Percentiles rank a stretch among this genome's conserved stretches.
phyloP scores from a whole-genome alignment of 2,797 vertebrate species.

The Sebastes matsubarae region DNA sequence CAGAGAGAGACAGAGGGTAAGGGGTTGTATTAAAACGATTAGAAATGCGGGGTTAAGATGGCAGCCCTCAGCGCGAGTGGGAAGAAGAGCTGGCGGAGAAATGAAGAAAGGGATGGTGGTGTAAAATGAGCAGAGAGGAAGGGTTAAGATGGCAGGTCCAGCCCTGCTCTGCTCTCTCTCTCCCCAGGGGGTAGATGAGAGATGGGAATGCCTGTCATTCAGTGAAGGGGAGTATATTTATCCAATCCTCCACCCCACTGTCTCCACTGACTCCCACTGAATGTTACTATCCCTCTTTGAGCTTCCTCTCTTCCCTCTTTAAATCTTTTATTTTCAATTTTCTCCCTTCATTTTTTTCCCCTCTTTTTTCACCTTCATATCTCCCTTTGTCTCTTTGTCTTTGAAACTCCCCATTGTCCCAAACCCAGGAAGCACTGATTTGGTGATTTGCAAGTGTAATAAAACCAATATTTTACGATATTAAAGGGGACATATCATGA shows the following conservation, averaged over 20 bases:
- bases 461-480: neutral
- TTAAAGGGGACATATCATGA: neutral
- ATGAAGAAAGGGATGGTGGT: conserved; percentile 25
- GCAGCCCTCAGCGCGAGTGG: conserved; percentile 20
- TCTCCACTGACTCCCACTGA: conserved; percentile 37
- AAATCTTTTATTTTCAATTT: conserved; percentile 51
- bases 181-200: conserved; percentile 62
- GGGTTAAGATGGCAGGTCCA: conserved; percentile 64
- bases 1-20: conserved; percentile 6
- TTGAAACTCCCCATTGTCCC: neutral
- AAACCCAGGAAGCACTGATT: neutral
- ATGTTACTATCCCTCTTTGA: conserved; percentile 23
- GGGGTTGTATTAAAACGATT: conserved; percentile 56
- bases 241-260: conserved; percentile 47
- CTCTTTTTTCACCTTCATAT: neutral
- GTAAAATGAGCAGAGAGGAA: conserved; percentile 64
- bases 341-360: neutral
- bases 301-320: conserved; percentile 35
- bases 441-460: neutral
- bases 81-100: conserved; percentile 22
- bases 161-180: conserved; percentile 36
- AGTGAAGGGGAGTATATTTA: conserved; percentile 69
- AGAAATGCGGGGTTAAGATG: conserved; percentile 50
- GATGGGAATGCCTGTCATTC: conserved; percentile 71
- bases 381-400: conserved; percentile 8